Evolutionary conservation across 2,113 vertebrate species (phyloP), one percentile per base, ranked within the genome.

Genomic region (Ameiurus melas): DNA sequence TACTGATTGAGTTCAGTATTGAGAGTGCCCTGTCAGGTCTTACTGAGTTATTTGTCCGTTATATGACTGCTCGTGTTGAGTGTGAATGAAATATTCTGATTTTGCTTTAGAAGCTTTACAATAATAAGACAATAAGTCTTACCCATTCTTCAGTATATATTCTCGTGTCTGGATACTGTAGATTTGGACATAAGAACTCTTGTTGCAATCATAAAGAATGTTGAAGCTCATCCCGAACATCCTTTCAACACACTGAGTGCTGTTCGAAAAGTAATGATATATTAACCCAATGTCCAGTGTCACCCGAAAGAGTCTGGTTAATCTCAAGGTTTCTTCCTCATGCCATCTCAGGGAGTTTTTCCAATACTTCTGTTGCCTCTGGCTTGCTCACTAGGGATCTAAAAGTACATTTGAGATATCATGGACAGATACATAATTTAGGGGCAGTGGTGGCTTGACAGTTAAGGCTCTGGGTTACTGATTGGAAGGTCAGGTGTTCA

Each of bases 31-130:
- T 79, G 62, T 30, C n/a, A 62, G 36, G 70, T 78, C 57, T 60
- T 73, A 77, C 39, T 43, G 39, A 43, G 77, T 86, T 77, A 77
- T 14, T n/a, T 86, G 55, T 86, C 68, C 75, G 14, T 43, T 86
- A 86, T 16, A 58, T 85, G 68, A 75, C 85, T 77, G 84, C 77
- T 64, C 33, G 68, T 39, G 19, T 25, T 39, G 68, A 58, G 30
- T 75, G 5, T 57, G 71, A 86, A 86, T 77, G 1, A 60, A 60
- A 60, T 53, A 75, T 39, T 75, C 84, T 36, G 30, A 25, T 55
- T n/a, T 73, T 22, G 6, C 16, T 47, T 47, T 47, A 47, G 47
- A 47, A 47, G 47, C 47, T 1, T 68, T 68, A 30, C 20, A 71
- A 30, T 30, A 68, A 68, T 68, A 68, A 30, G 66, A 68, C 27